A percentile compares a stretch with the other conserved stretches of the same genome.
Evolutionary conservation across 2,888 invertebrate genomes (phyloP).

Genomic region (Sesamia inferens): DNA sequence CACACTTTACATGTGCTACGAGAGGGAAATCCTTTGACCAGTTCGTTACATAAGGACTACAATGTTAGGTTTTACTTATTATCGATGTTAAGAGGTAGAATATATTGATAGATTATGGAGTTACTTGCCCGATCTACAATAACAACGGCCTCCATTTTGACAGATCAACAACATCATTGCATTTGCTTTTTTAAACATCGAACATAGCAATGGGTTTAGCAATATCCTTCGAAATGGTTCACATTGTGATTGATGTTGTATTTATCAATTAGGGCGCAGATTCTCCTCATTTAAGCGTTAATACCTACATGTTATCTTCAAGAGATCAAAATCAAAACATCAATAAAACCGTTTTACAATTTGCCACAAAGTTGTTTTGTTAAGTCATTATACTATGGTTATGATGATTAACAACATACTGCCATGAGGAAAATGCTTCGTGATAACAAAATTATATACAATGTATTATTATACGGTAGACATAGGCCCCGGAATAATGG

Average conservation of each 20-base stretch:
- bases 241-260: neutral
- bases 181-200: neutral
- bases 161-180: too few relatives aligned
- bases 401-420: constrained; percentile 43
- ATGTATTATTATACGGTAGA: constrained; percentile 46
- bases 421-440: constrained; percentile 49
- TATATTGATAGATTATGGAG: neutral
- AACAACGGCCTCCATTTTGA: too few relatives aligned
- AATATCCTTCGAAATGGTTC: neutral
- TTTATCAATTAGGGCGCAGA: neutral
- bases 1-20: constrained; percentile 20
- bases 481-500: constrained; percentile 43
- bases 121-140: too few relatives aligned
- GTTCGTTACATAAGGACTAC: constrained; percentile 36
- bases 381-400: constrained; percentile 36
- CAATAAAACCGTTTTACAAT: constrained; percentile 30
- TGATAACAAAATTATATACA: constrained; percentile 51
- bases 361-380: constrained; percentile 44
- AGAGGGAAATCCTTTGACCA: constrained; percentile 37
- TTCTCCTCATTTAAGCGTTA: neutral
- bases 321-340: constrained; percentile 32
- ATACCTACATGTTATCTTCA: neutral
- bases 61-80: constrained; percentile 38
- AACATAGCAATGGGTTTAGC: neutral
- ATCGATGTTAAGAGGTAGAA: neutral